phyloP scores from a whole-genome alignment of 2,797 vertebrate genomes.

The Tragelaphus eurycerus region DNA sequence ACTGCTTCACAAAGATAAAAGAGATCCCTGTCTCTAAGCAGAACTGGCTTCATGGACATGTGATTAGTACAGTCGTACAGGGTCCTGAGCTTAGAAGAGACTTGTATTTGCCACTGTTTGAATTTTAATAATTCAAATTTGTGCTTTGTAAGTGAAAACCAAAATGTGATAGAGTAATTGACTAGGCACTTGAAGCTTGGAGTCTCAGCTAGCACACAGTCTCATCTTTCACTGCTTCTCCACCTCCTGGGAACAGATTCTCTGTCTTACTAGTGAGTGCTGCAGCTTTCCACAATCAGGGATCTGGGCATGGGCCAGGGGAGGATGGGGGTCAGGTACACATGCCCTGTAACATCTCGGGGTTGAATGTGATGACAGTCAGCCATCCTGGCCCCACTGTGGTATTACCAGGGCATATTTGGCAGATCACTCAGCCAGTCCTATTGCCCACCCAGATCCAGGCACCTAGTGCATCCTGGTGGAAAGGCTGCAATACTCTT shows the following conservation, averaged over 20 bases:
- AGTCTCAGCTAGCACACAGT: not conserved
- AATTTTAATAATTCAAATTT: slow-evolving; percentile 13
- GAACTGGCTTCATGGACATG: not conserved
- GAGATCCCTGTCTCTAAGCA: not conserved
- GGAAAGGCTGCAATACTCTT: not conserved
- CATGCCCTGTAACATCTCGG: not conserved
- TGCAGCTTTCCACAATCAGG: not conserved
- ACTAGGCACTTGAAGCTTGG: not conserved
- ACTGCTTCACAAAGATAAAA: not conserved
- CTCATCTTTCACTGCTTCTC: not conserved
- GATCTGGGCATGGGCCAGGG: not conserved
- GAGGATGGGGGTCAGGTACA: not conserved
- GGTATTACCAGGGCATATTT: not conserved
- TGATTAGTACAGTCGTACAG: not conserved
- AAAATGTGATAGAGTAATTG: not conserved
- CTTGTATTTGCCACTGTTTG: not conserved
- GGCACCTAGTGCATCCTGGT: not conserved
- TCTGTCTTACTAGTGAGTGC: not conserved
- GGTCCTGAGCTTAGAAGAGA: not conserved
- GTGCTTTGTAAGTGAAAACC: not conserved
- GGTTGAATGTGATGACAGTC: not conserved
- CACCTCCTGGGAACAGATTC: not conserved
- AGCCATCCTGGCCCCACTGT: not conserved
- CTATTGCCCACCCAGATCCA: not conserved
- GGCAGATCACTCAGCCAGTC: not conserved